Percentiles rank a stretch among this genome's conserved stretches.
Conservation (phyloP, 2,888 invertebrate species). For the Ormyrus rosae region DNA sequence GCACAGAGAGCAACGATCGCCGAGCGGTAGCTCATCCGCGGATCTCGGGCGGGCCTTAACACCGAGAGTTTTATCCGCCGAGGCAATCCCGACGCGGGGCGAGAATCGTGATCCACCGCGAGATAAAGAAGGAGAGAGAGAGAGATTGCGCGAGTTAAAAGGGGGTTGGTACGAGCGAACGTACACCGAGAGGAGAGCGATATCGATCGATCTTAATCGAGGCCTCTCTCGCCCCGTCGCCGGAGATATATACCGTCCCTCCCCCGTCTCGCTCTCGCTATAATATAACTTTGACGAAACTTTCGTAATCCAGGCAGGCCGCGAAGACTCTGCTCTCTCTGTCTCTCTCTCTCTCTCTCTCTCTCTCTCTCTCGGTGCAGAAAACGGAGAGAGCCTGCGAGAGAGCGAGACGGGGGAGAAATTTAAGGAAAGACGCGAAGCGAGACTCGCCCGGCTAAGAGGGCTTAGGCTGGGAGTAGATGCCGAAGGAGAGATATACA, state of each 20-base stretch:
- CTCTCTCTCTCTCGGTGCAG: conserved; percentile 23
- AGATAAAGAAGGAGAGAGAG: neutral
- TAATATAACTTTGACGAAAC: conserved; percentile 64
- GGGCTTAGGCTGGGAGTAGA: conserved; percentile 1
- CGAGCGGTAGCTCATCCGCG: no score
- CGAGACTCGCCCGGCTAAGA: neutral
- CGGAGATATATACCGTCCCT: neutral
- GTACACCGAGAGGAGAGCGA: conserved; percentile 5
- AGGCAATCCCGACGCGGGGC: no score
- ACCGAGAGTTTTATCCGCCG: no score
- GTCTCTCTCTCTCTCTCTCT: neutral
- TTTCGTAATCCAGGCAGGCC: conserved; percentile 61
- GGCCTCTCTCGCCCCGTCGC: neutral
- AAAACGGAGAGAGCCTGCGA: neutral
- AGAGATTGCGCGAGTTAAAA: neutral
- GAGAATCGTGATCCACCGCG: no score
- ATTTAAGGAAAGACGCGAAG: neutral
- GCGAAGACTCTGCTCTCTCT: neutral
- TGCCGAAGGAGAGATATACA: neutral
- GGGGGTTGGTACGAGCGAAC: neutral
- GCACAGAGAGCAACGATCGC: no score
- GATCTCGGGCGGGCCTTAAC: no score
- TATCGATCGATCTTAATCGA: conserved; percentile 51
- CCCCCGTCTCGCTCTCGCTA: neutral
- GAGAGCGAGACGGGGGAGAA: neutral